A percentile compares a stretch with the other conserved stretches of the same genome.
phyloP scores from a whole-genome alignment of 2,888 invertebrate species.

The Leptura quadrifasciata region DNA sequence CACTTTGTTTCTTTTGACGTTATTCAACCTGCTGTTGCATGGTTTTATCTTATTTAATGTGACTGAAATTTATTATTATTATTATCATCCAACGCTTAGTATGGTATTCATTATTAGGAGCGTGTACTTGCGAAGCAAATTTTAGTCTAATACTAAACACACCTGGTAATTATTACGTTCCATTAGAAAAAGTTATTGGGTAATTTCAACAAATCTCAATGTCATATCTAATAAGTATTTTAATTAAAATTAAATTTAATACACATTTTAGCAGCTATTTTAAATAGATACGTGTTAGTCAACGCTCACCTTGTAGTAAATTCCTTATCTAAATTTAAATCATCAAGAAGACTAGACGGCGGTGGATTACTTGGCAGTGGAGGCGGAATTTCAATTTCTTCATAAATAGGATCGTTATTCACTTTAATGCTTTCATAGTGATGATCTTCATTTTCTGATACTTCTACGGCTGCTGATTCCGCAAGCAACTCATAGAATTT shows the following conservation, averaged over 20 bases:
- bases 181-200: neutral
- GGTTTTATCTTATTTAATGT: too few relatives aligned
- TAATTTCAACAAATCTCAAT: neutral
- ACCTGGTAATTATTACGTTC: too few relatives aligned
- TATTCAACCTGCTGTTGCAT: too few relatives aligned
- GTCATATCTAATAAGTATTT: neutral
- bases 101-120: too few relatives aligned
- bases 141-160: too few relatives aligned
- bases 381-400: constrained; percentile 87
- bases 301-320: constrained; percentile 76
- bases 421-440: constrained; percentile 84
- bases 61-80: too few relatives aligned
- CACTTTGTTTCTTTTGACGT: too few relatives aligned
- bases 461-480: constrained; percentile 82
- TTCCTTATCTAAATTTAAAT: constrained; percentile 83
- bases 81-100: too few relatives aligned
- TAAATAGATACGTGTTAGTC: neutral
- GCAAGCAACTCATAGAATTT: constrained; percentile 86
- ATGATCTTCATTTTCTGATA: constrained; percentile 81
- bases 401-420: constrained; percentile 86
- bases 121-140: too few relatives aligned
- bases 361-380: constrained; percentile 88
- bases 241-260: neutral
- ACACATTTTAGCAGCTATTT: neutral
- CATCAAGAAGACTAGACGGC: constrained; percentile 79